Conservation (phyloP, 2,113 vertebrate species). For the Heterotilapia buettikoferi region DNA sequence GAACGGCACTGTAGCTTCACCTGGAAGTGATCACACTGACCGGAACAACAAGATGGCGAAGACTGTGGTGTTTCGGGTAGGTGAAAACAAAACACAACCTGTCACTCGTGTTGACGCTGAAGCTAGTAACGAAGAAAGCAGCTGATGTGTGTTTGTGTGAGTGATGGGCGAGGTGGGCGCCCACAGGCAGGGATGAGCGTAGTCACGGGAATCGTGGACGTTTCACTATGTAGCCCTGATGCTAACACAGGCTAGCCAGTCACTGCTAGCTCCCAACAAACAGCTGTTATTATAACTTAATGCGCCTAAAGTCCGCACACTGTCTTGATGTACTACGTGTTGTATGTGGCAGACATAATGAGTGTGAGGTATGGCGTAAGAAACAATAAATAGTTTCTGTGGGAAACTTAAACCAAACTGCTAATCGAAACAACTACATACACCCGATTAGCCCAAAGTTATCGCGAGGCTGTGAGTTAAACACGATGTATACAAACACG, state of each 20-base stretch:
- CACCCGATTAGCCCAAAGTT: not conserved
- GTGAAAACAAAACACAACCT: conserved; percentile 48
- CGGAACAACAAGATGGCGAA: conserved; percentile 82
- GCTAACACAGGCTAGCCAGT: not conserved
- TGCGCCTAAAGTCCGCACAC: not conserved
- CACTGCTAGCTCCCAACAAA: not conserved
- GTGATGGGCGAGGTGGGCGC: not conserved
- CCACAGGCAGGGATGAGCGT: not conserved
- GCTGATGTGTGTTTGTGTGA: not conserved
- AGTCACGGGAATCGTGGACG: not conserved
- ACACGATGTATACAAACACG: not conserved
- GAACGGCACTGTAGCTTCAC: not conserved
- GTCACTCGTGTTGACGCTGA: not conserved
- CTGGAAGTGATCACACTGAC: conserved; percentile 41
- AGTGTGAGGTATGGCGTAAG: not conserved
- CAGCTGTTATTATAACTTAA: not conserved
- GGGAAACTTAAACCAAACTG: not conserved
- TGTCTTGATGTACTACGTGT: not conserved
- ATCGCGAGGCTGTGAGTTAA: not conserved
- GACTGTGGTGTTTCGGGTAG: conserved; percentile 80
- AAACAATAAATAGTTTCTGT: not conserved
- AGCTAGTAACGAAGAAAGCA: not conserved
- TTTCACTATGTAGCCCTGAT: not conserved
- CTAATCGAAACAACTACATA: not conserved
- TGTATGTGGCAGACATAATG: not conserved